Evolutionary conservation across 1,140 invertebrate genomes (phyloP).

Genomic region (Zaprionus lachaisei): DNA sequence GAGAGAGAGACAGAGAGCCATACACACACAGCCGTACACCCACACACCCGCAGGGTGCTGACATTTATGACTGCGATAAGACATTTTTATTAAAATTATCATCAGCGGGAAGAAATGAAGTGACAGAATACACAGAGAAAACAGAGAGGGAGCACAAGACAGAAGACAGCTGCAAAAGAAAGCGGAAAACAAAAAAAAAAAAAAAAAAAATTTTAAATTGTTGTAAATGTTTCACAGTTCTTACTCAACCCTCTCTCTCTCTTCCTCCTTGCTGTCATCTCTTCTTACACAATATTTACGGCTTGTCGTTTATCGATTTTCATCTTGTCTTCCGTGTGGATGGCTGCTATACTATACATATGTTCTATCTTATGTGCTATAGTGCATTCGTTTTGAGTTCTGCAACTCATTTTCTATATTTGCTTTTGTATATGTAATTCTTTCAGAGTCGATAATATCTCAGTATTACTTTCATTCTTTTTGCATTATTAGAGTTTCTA

Average conservation of each 20-base stretch:
- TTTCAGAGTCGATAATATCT: neutral
- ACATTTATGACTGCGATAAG: conserved; percentile 64
- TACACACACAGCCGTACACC: too few relatives aligned
- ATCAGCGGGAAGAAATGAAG: conserved; percentile 24
- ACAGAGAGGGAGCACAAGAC: neutral
- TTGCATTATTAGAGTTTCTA: too few relatives aligned
- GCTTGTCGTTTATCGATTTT: conserved; percentile 1
- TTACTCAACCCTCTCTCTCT: neutral
- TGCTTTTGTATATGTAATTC: too few relatives aligned
- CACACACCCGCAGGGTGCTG: conserved; percentile 46
- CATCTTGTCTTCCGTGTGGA: neutral
- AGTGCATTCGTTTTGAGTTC: too few relatives aligned
- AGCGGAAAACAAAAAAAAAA: neutral
- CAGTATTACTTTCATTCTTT: too few relatives aligned
- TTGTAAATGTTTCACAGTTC: conserved; percentile 21
- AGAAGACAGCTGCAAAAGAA: neutral
- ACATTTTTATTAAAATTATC: conserved; percentile 53
- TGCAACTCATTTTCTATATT: too few relatives aligned
- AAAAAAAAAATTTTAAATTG: conserved; percentile 8
- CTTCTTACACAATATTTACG: conserved; percentile 5
- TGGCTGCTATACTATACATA: too few relatives aligned
- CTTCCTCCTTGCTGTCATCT: neutral
- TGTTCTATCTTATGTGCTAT: neutral
- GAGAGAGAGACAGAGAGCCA: neutral
- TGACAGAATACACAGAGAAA: conserved; percentile 17